These are phyloP conservation scores for Mesocricetus auratus DNA, from an alignment of 2,113 vertebrate genomes.

Conservation along the genomic window DNA sequence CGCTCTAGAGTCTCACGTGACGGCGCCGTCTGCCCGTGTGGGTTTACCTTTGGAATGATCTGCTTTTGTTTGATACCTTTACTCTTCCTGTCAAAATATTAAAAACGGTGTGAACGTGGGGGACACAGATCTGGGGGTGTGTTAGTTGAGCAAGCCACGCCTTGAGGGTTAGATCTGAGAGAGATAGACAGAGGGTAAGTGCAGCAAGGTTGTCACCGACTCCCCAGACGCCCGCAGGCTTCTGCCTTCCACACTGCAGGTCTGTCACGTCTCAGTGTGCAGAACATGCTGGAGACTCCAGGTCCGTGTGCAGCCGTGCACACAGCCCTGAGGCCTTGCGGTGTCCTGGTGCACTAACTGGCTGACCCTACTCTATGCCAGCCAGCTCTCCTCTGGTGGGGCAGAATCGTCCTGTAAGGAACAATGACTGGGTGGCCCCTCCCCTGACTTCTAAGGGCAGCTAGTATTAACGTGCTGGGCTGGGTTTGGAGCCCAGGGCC, in stretches of 20 bases:
- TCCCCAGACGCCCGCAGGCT: not conserved
- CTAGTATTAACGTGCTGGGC: too few species aligned
- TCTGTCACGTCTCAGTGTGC: not conserved
- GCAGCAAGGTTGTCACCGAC: slow-evolving; percentile 43
- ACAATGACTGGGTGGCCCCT: not conserved
- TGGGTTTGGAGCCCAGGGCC: not conserved
- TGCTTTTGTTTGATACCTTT: slow-evolving; percentile 94
- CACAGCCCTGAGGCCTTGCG: not conserved
- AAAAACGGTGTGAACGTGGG: slow-evolving; percentile 73
- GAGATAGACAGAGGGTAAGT: slow-evolving; percentile 64
- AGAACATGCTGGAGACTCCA: not conserved
- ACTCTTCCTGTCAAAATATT: slow-evolving; percentile 93
- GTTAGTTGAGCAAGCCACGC: slow-evolving; percentile 83
- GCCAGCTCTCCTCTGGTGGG: not conserved
- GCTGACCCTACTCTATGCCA: not conserved
- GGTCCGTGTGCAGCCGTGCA: not conserved
- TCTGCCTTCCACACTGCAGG: accelerated
- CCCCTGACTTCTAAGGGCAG: not conserved
- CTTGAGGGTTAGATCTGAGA: slow-evolving; percentile 66
- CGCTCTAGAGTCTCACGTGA: not conserved
- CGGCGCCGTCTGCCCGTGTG: not conserved
- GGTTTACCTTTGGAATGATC: slow-evolving; percentile 97
- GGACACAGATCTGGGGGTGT: not conserved
- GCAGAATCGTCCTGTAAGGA: not conserved
- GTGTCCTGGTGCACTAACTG: not conserved